A percentile compares a stretch with the other conserved stretches of the same genome.
Conservation (phyloP, 2,113 vertebrate genomes). For the Bambusicola thoracicus region DNA sequence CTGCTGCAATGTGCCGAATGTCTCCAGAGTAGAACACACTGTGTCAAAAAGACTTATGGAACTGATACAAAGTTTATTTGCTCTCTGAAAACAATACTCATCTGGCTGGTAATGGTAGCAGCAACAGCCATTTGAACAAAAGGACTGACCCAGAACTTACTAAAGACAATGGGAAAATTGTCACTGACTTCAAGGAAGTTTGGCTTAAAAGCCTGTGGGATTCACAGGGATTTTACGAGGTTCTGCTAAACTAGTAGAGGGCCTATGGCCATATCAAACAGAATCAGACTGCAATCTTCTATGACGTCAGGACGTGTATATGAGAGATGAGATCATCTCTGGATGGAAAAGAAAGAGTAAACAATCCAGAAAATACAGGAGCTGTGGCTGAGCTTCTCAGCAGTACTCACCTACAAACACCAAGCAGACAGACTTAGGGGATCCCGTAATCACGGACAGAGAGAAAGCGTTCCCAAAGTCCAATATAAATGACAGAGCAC, state of each 20-base stretch:
- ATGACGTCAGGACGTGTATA: background rate
- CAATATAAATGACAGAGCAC: background rate
- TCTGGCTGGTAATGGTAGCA: background rate
- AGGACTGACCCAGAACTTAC: background rate
- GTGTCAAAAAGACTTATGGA: accelerated
- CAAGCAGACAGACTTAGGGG: background rate
- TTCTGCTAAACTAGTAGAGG: background rate
- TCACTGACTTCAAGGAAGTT: background rate
- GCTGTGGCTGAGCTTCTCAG: background rate
- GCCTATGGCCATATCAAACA: background rate
- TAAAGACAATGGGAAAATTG: background rate
- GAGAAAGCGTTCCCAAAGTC: accelerated
- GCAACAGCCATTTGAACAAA: background rate
- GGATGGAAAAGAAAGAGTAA: background rate
- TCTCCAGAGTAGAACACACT: background rate
- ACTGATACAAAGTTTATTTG: background rate
- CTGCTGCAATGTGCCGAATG: background rate
- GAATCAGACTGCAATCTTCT: background rate
- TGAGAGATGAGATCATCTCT: background rate
- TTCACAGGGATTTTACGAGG: accelerated
- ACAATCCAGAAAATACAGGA: background rate
- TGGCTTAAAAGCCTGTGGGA: background rate
- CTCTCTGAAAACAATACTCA: background rate
- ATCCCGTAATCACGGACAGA: background rate
- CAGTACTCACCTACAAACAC: background rate